phyloP scores from a whole-genome alignment of 2,113 vertebrate species.

The Eira barbara region DNA sequence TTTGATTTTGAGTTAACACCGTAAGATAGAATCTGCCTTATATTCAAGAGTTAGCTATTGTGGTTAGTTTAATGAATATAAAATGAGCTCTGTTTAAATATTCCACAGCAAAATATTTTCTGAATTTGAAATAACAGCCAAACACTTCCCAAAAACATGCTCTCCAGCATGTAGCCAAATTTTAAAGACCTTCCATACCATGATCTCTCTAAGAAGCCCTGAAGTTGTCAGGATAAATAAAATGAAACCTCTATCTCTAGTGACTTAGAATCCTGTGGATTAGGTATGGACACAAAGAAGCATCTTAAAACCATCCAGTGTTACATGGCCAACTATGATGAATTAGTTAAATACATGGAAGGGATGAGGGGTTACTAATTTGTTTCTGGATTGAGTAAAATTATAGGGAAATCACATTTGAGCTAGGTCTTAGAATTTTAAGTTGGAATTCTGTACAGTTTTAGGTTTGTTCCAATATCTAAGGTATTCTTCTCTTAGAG shows the following conservation, averaged over 20 bases:
- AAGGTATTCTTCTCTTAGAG: not conserved
- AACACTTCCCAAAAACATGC: not conserved
- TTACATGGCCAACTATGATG: not conserved
- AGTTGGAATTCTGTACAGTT: not conserved
- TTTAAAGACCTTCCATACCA: not conserved
- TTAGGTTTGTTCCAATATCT: not conserved
- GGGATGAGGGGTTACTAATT: not conserved
- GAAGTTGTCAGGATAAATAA: not conserved
- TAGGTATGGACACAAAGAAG: not conserved
- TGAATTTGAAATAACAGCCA: not conserved
- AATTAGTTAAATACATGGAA: not conserved
- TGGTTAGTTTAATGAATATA: not conserved
- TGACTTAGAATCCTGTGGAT: not conserved
- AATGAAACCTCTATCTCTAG: not conserved
- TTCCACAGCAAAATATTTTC: not conserved
- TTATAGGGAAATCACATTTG: not conserved
- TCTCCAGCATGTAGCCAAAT: not conserved
- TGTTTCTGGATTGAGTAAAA: not conserved
- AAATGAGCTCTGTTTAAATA: not conserved
- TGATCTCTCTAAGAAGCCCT: not conserved
- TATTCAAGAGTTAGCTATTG: not conserved
- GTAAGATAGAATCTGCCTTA: not conserved
- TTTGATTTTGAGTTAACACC: not conserved
- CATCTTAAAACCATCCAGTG: not conserved
- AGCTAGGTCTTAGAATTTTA: not conserved